Conservation (phyloP, 2,888 invertebrate species). For the Chalcis sispes region DNA sequence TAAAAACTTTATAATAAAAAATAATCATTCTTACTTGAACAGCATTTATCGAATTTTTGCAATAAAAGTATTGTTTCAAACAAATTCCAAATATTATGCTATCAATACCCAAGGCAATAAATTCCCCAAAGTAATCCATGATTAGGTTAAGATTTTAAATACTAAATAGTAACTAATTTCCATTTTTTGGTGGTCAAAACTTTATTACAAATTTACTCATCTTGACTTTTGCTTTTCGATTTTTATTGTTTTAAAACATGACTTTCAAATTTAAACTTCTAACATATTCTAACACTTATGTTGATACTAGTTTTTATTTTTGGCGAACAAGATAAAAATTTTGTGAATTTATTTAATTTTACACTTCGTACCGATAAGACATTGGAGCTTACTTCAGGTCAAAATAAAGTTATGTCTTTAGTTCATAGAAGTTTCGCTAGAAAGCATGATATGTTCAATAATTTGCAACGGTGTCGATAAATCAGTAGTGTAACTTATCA, state of each 20-base stretch:
- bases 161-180: conserved; percentile 34
- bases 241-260: conserved; percentile 14
- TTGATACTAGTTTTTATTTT: conserved; percentile 26
- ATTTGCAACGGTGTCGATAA: not conserved
- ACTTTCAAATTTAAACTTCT: conserved; percentile 16
- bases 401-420: not conserved
- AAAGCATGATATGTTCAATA: not conserved
- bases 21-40: conserved; percentile 80
- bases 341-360: conserved; percentile 26
- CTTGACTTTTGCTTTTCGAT: conserved; percentile 13
- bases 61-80: conserved; percentile 85
- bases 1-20: no score
- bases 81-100: conserved; percentile 85
- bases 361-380: conserved; percentile 22
- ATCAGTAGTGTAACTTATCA: not conserved
- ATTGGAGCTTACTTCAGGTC: conserved; percentile 26
- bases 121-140: conserved; percentile 89
- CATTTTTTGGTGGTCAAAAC: conserved; percentile 37
- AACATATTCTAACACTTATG: conserved; percentile 9
- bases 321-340: conserved; percentile 13
- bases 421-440: conserved; percentile 19
- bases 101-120: conserved; percentile 85
- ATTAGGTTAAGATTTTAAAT: conserved; percentile 59
- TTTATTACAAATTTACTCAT: conserved; percentile 29
- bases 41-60: conserved; percentile 83